Percentiles rank a stretch among this genome's conserved stretches.
Conservation (phyloP, 1,140 invertebrate species). For the Rhopalosiphum padi region DNA sequence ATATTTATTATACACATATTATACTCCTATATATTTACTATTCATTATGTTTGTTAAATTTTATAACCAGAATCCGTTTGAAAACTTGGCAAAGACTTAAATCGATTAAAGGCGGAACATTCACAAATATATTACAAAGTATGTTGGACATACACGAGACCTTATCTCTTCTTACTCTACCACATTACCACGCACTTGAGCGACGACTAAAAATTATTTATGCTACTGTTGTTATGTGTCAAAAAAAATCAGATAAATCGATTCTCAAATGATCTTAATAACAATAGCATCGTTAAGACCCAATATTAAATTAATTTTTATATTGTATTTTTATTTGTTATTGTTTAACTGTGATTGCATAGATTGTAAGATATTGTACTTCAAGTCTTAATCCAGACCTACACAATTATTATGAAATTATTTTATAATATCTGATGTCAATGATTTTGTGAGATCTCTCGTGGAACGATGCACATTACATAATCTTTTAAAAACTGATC, state of each 20-base stretch:
- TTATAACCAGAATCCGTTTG: conserved; percentile 71
- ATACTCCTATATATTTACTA: conserved; percentile 58
- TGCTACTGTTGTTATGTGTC: conserved; percentile 77
- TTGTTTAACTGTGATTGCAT: background rate
- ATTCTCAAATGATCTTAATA: conserved; percentile 44
- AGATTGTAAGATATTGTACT: background rate
- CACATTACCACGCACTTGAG: conserved; percentile 82
- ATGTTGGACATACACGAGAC: conserved; percentile 66
- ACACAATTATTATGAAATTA: background rate
- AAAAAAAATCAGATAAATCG: background rate
- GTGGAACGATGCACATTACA: too few relatives aligned
- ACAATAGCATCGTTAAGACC: background rate
- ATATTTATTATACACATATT: too few relatives aligned
- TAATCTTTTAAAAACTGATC: too few relatives aligned
- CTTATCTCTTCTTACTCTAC: conserved; percentile 73
- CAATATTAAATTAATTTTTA: too few relatives aligned
- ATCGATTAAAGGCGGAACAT: conserved; percentile 71
- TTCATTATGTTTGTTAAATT: conserved; percentile 61
- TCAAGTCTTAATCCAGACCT: background rate
- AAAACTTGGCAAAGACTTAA: conserved; percentile 75
- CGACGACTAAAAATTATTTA: conserved; percentile 76
- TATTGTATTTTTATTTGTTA: background rate
- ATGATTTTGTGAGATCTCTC: too few relatives aligned
- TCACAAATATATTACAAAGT: conserved; percentile 68
- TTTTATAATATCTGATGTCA: too few relatives aligned